Base-by-base conservation (phyloP, 2,888 invertebrate species). In the Hetaerina titia region DNA sequence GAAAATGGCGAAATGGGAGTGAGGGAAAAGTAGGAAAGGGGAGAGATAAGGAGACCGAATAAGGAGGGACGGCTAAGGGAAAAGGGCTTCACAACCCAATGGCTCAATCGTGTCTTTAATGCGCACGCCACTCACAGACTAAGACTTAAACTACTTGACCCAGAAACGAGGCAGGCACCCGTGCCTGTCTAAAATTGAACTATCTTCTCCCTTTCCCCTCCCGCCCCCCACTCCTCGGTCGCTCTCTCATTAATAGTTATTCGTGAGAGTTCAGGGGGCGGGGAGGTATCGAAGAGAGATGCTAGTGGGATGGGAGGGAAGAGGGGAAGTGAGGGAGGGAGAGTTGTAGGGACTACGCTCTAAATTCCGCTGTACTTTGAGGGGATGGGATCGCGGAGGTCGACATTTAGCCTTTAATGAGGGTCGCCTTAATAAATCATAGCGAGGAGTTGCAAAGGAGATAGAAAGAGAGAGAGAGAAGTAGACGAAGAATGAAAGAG, bases 361-460 rank as follows among this genome's bases (percentile, higher is more conserved):
- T 69, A 60, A 89, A 89, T 60, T 89, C 58, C 57, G 22, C 58
- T 60, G 60, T n/a, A 17, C 58, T 89, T 58, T 58, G 58, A 58
- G 57, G 22, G 60, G 60, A n/a, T 56, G 89, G 19, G 57, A 89
- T 89, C n/a, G 89, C 8, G 69, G 69, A 69, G 89, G 89, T 89
- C 89, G 89, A 58, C 89, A n/a, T 89, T 89, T 89, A 89, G n/a
- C 89, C 89, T 89, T 89, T 89, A 89, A 89, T 89, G 89, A 89
- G 89, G 89, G 89, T 89, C 58, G 89, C 89, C 89, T 89, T 89
- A 22, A 89, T 89, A 89, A 89, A 89, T 89, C 89, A 89, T 89
- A 89, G 89, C 19, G 25, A 25, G 45, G n/a, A 17, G 57, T 11
- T 69, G 69, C 45, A 45, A n/a, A 0, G 31, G 19, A 22, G 87